Conservation (phyloP, 2,888 invertebrate species). For the Carpatolechia fugitivella region DNA sequence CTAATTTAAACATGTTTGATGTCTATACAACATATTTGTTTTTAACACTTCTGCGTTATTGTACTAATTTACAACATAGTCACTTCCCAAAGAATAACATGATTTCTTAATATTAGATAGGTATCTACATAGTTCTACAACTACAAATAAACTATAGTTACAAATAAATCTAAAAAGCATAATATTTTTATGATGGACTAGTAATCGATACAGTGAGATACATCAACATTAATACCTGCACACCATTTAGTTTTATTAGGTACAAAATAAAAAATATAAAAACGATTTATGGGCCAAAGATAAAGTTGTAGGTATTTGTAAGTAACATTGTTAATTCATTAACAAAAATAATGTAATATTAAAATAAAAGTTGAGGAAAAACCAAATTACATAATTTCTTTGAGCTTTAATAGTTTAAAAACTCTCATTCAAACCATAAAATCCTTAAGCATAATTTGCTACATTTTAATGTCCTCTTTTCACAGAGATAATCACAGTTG, state of each 20-base stretch:
- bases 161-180: conserved; percentile 25
- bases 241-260: background rate
- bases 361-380: no score
- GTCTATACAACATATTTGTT: no score
- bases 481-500: conserved; percentile 70
- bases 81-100: conserved; percentile 1
- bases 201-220: conserved; percentile 57
- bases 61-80: no score
- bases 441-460: conserved; percentile 25
- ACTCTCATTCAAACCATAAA: background rate
- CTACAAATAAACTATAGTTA: conserved; percentile 2
- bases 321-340: no score
- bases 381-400: no score
- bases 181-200: conserved; percentile 59
- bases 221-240: conserved; percentile 14
- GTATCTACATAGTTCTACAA: background rate
- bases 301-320: no score
- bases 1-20: no score
- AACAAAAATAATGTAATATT: no score
- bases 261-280: background rate
- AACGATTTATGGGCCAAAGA: no score
- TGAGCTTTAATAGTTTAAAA: conserved; percentile 38
- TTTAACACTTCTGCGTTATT: no score
- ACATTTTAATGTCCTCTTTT: conserved; percentile 46
- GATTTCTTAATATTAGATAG: conserved; percentile 4